phyloP scores from a whole-genome alignment of 2,888 invertebrate genomes.

The Lepidochitona cinerea region DNA sequence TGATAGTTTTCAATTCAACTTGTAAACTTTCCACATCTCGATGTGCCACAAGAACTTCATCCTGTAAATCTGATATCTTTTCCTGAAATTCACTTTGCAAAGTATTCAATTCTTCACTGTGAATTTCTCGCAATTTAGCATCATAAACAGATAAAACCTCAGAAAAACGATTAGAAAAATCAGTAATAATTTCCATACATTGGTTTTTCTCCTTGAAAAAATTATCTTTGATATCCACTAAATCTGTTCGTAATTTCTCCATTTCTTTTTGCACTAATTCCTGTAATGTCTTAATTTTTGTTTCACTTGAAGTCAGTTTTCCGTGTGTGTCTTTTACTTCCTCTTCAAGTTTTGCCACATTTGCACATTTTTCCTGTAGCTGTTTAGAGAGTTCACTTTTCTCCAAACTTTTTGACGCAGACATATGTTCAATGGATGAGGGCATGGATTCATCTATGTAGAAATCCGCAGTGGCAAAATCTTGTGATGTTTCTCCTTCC shows the following conservation, averaged over 20 bases:
- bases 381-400: conserved; percentile 15
- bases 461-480: conserved; percentile 86
- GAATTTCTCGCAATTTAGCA: background rate
- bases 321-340: conserved; percentile 6
- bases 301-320: background rate
- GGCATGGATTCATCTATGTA: conserved; percentile 92
- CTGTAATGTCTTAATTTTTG: conserved; percentile 8
- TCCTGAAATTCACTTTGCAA: conserved; percentile 5
- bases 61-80: background rate
- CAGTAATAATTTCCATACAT: background rate
- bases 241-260: background rate
- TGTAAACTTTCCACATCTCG: conserved; percentile 12
- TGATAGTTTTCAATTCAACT: conserved; percentile 24
- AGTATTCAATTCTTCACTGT: background rate
- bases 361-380: conserved; percentile 15
- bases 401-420: conserved; percentile 64
- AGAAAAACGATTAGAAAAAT: background rate
- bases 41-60: conserved; percentile 7
- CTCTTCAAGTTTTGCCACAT: conserved; percentile 10
- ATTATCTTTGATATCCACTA: background rate
- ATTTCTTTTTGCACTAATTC: conserved; percentile 5
- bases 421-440: conserved; percentile 81
- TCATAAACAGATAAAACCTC: background rate
- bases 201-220: background rate
- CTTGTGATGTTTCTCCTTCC: conserved; percentile 70